A percentile compares a stretch with the other conserved stretches of the same genome.
Conservation (phyloP, 2,888 invertebrate genomes). For the Stenodera caucasica region DNA sequence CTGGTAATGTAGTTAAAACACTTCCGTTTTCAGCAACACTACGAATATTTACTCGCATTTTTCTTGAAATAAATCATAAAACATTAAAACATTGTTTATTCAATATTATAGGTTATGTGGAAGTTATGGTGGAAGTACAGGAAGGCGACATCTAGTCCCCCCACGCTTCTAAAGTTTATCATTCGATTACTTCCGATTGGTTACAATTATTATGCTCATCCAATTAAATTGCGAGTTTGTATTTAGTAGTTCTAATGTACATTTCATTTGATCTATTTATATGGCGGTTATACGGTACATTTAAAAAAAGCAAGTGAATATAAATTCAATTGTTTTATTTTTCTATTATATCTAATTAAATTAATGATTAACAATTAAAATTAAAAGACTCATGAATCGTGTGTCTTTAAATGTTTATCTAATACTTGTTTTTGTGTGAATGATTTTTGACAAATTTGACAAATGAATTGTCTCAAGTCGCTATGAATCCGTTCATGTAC, state of each 20-base stretch:
- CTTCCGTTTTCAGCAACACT: constrained; percentile 24
- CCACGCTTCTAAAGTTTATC: too few species aligned
- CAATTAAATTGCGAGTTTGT: too few species aligned
- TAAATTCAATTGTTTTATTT: not conserved
- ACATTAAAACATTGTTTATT: too few species aligned
- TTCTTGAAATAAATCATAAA: too few species aligned
- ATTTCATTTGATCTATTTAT: constrained; percentile 12
- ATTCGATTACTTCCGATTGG: too few species aligned
- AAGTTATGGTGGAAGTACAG: too few species aligned
- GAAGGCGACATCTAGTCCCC: too few species aligned
- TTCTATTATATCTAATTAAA: too few species aligned
- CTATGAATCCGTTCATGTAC: constrained; percentile 22
- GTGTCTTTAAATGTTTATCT: constrained; percentile 14
- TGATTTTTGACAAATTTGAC: constrained; percentile 16
- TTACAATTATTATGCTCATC: too few species aligned
- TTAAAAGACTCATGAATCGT: not conserved
- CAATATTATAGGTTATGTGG: too few species aligned
- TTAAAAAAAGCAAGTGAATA: constrained; percentile 3
- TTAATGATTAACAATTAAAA: constrained; percentile 4
- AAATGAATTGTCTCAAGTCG: constrained; percentile 15
- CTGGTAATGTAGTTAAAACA: constrained; percentile 24
- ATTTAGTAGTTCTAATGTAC: too few species aligned
- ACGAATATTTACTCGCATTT: constrained; percentile 27
- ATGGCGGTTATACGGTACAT: too few species aligned
- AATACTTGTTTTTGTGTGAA: constrained; percentile 22